phyloP scores from a whole-genome alignment of 2,113 vertebrate species.

The Ellobius talpinus region DNA sequence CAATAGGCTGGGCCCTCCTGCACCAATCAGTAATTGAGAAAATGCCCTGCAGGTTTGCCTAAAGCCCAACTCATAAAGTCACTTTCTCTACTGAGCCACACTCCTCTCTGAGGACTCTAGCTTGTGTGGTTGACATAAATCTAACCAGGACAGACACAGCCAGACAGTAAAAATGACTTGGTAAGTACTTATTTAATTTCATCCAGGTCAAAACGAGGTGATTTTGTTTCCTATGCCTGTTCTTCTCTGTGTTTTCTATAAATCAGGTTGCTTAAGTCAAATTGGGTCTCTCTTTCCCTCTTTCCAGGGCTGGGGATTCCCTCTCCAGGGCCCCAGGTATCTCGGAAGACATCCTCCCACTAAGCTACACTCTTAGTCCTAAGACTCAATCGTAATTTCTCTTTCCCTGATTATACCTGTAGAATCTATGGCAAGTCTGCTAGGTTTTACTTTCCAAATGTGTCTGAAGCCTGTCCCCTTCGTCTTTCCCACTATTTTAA shows the following conservation, averaged over 20 bases:
- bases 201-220: conserved; percentile 14
- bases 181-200: conserved; percentile 68
- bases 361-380: neutral
- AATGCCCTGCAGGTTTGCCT: neutral
- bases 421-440: neutral
- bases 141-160: neutral
- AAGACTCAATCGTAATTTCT: conserved; percentile 26
- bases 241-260: neutral
- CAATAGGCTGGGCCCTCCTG: neutral
- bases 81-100: neutral
- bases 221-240: conserved; percentile 29
- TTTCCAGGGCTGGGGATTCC: neutral
- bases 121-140: neutral
- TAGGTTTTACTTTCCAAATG: conserved; percentile 5
- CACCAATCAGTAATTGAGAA: neutral
- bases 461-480: neutral
- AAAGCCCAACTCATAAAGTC: neutral
- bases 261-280: neutral
- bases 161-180: neutral
- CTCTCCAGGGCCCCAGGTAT: no score
- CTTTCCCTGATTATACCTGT: neutral
- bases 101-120: neutral
- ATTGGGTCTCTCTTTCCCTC: neutral
- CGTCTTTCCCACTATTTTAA: neutral
- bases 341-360: no score